Evolutionary conservation across 2,113 vertebrate species (phyloP), one percentile per base, ranked within the genome.

Genomic region (Alethe diademata): DNA sequence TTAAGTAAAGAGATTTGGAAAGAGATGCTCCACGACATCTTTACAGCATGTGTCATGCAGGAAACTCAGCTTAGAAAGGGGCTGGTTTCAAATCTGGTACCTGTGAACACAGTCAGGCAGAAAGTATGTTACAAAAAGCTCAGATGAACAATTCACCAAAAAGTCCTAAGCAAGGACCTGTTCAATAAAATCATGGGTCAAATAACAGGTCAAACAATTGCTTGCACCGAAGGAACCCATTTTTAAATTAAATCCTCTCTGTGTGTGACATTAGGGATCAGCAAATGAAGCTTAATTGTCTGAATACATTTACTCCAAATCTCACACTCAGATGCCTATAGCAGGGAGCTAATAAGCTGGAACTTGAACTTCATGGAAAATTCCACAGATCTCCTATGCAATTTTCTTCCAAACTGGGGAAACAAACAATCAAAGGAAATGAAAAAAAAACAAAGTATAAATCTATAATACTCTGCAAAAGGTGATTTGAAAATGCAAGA

Each of bases 251-350:
- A 93, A 82, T 78, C 61, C 66, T 73, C 66, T 86, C 8, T 74
- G 50, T 74, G 85, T 76, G 71, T 73, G 54, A 69, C 92, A 91
- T 96, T 94, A 89, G 56, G 54, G 72, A 89, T 88, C 64, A 94
- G 74, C 93, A 96, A 97, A 92, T 93, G 47, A 94, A 82, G 87
- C 71, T 92, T 95, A 90, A 86, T 96, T 93, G 60, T 82, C 58
- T 67, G 53, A 96, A 95, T 93, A 50, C 36, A 88, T 96, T 94
- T 67, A 73, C 4, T 95, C 29, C 11, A 88, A 82, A 92, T 92
- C 73, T 93, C 66, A 82, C 64, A 80, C 62, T 93, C 80, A 50
- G 35, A 72, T 82, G 42, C 29, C 67, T 94, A 23, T 58, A 73
- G 19, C n/a, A 76, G 26, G 42, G 38, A 93, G 47, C 26, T 87